phyloP scores from a whole-genome alignment of 1,140 invertebrate species.

The Muscidifurax raptorellus region DNA sequence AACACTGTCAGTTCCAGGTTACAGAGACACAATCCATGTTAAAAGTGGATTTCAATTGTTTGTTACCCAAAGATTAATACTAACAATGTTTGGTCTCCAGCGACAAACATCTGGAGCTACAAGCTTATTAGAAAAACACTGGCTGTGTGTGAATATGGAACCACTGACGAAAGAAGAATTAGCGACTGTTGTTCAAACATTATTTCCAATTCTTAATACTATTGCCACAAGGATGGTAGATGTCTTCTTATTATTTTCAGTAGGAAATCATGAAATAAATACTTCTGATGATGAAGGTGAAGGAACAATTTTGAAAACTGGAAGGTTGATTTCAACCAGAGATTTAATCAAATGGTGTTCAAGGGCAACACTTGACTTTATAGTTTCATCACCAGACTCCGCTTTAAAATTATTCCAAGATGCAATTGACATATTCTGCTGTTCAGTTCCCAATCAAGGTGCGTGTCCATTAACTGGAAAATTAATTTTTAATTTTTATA shows the following conservation, averaged over 20 bases:
- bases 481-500: slow-evolving; percentile 23
- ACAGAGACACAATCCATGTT: slow-evolving; percentile 86
- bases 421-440: slow-evolving; percentile 93
- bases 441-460: slow-evolving; percentile 80
- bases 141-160: slow-evolving; percentile 88
- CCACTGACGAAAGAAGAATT: slow-evolving; percentile 86
- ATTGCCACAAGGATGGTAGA: slow-evolving; percentile 87
- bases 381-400: slow-evolving; percentile 84
- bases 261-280: slow-evolving; percentile 78
- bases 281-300: slow-evolving; percentile 57
- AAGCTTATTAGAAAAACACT: slow-evolving; percentile 86
- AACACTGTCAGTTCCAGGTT: slow-evolving; percentile 89
- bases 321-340: slow-evolving; percentile 85
- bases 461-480: slow-evolving; percentile 48
- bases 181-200: slow-evolving; percentile 79
- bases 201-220: slow-evolving; percentile 85
- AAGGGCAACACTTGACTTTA: slow-evolving; percentile 84
- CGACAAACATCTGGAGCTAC: slow-evolving; percentile 80
- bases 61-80: slow-evolving; percentile 86
- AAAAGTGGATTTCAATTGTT: slow-evolving; percentile 93
- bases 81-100: slow-evolving; percentile 77
- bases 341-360: slow-evolving; percentile 96
- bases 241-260: slow-evolving; percentile 89
- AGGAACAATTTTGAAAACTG: slow-evolving; percentile 72
- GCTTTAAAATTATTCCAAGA: slow-evolving; percentile 90